phyloP scores from a whole-genome alignment of 2,113 vertebrate genomes.

The Phodopus roborovskii region DNA sequence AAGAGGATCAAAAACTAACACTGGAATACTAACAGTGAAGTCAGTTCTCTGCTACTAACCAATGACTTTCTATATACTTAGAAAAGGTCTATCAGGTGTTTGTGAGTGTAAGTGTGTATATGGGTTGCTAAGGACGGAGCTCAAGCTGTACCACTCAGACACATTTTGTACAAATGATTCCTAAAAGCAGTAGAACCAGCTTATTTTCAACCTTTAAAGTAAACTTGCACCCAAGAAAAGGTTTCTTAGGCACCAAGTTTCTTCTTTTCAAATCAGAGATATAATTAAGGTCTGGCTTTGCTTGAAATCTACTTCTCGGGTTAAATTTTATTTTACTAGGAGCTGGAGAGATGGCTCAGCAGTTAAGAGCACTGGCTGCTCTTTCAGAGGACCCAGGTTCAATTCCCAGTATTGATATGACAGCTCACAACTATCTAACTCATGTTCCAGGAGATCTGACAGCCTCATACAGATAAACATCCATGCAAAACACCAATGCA shows the following conservation, averaged over 20 bases:
- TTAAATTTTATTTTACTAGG: neutral
- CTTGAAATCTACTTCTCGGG: neutral
- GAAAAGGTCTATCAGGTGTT: neutral
- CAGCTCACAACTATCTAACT: neutral
- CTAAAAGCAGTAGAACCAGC: neutral
- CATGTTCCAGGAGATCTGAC: neutral
- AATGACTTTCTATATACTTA: neutral
- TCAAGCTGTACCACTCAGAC: neutral
- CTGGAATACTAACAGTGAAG: neutral
- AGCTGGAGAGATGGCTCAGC: neutral
- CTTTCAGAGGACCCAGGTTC: neutral
- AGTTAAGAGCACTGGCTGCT: neutral
- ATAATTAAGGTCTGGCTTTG: neutral
- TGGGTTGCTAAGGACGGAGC: neutral
- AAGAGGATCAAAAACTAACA: neutral
- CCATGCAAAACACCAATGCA: neutral
- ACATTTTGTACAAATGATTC: neutral
- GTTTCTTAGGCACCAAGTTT: neutral
- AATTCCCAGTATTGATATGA: neutral
- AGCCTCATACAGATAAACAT: neutral
- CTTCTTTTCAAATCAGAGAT: neutral
- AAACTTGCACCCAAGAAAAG: neutral
- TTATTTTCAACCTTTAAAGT: neutral
- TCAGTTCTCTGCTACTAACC: neutral
- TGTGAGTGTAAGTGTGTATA: neutral